Evolutionary conservation across 2,113 vertebrate genomes (phyloP).

Genomic region (Rhombomys opimus): DNA sequence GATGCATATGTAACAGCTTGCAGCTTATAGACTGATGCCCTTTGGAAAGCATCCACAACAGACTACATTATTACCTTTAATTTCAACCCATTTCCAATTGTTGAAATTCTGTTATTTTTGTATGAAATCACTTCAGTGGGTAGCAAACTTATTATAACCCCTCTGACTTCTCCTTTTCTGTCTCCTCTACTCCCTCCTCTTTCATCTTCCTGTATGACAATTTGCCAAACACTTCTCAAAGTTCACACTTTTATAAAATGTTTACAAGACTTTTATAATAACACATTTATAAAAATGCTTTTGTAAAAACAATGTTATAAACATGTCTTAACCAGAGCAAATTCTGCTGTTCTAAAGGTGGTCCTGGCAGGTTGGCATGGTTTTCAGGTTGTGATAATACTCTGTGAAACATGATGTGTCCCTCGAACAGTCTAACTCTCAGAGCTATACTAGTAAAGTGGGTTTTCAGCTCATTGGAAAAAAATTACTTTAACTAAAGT

Average conservation of each 20-base stretch:
- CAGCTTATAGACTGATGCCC: neutral
- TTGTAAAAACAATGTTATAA: too few species aligned
- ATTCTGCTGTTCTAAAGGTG: too few species aligned
- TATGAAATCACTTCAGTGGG: too few species aligned
- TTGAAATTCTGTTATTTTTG: neutral
- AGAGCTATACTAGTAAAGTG: neutral
- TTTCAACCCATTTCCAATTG: neutral
- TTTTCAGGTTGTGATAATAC: neutral
- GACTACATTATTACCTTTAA: neutral
- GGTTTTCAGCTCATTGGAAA: neutral
- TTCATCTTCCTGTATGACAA: neutral
- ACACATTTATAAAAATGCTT: neutral
- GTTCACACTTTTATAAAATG: too few species aligned
- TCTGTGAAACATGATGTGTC: neutral
- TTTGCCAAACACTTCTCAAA: neutral
- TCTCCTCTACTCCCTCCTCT: neutral
- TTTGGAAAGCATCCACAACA: neutral
- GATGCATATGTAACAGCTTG: neutral
- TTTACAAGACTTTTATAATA: too few species aligned
- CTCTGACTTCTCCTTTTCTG: neutral
- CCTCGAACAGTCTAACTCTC: neutral
- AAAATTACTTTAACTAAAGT: neutral
- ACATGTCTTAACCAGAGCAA: neutral
- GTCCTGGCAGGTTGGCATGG: fast-evolving
- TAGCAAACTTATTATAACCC: neutral